Evolutionary conservation across 2,888 invertebrate species (phyloP).

Genomic region (Drosophila mulleri): DNA sequence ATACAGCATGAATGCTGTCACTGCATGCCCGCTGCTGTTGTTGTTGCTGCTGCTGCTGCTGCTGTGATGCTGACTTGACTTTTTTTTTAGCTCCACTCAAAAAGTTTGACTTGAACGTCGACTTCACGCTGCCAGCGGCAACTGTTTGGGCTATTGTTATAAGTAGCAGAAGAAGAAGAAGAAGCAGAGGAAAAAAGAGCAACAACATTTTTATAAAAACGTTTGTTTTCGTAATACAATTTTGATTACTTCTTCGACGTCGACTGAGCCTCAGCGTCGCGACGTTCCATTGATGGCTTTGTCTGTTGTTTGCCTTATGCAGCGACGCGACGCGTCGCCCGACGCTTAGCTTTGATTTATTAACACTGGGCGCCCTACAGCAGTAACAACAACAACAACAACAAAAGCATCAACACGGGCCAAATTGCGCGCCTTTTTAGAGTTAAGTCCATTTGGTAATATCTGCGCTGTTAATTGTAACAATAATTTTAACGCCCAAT

Average conservation of each 20-base stretch:
- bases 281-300: conserved; percentile 69
- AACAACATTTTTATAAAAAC: conserved; percentile 65
- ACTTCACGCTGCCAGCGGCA: conserved; percentile 46
- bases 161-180: conserved; percentile 33
- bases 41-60: conserved; percentile 21
- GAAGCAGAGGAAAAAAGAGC: conserved; percentile 33
- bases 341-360: conserved; percentile 67
- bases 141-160: conserved; percentile 57
- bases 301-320: conserved; percentile 35
- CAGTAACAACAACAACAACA: conserved; percentile 33
- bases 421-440: conserved; percentile 16
- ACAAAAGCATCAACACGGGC: conserved; percentile 38
- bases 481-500: conserved; percentile 53
- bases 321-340: conserved; percentile 19
- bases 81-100: conserved; percentile 52
- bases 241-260: conserved; percentile 79
- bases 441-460: conserved; percentile 65
- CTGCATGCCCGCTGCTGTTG: conserved; percentile 37
- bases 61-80: conserved; percentile 63
- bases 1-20: conserved; percentile 70
- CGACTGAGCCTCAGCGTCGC: conserved; percentile 35
- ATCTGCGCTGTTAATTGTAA: conserved; percentile 64
- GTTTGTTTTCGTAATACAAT: conserved; percentile 80
- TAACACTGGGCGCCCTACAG: conserved; percentile 40
- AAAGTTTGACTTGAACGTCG: conserved; percentile 38